Evolutionary conservation across 2,888 invertebrate species (phyloP).

Genomic region (Balanococcus diminutus): DNA sequence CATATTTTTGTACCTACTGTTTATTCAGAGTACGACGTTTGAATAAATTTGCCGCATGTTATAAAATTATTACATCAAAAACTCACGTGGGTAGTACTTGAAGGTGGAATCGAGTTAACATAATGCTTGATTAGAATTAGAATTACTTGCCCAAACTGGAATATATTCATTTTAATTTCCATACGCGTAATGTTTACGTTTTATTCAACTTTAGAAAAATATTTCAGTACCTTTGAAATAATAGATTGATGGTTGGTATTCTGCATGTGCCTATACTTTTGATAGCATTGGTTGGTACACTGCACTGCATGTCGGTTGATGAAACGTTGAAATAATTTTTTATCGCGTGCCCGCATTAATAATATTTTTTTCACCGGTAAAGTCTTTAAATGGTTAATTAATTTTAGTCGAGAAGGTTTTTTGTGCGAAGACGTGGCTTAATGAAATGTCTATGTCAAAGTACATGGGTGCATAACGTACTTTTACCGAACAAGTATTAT

Average conservation of each 20-base stretch:
- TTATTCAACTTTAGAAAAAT: slow-evolving; percentile 14
- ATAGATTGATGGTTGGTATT: neutral
- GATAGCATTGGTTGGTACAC: neutral
- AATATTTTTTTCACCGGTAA: neutral
- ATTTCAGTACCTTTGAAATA: slow-evolving; percentile 13
- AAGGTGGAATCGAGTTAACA: slow-evolving; percentile 25
- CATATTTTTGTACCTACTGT: neutral
- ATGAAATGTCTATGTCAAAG: too few species aligned
- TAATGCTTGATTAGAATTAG: slow-evolving; percentile 22
- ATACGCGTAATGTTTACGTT: neutral
- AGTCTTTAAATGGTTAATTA: neutral
- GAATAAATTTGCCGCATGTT: neutral
- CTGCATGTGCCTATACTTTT: neutral
- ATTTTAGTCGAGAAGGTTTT: neutral
- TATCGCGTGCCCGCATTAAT: neutral
- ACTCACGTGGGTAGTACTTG: slow-evolving; percentile 23
- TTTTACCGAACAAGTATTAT: neutral
- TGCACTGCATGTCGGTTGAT: neutral
- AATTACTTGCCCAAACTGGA: slow-evolving; percentile 6
- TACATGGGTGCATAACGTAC: too few species aligned
- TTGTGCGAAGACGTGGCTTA: neutral
- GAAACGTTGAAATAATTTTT: neutral
- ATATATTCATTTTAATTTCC: slow-evolving; percentile 24
- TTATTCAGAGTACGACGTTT: neutral
- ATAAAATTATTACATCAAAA: neutral